Evolutionary conservation across 1,140 invertebrate species (phyloP).

Genomic region (Chironomus striatipennis): DNA sequence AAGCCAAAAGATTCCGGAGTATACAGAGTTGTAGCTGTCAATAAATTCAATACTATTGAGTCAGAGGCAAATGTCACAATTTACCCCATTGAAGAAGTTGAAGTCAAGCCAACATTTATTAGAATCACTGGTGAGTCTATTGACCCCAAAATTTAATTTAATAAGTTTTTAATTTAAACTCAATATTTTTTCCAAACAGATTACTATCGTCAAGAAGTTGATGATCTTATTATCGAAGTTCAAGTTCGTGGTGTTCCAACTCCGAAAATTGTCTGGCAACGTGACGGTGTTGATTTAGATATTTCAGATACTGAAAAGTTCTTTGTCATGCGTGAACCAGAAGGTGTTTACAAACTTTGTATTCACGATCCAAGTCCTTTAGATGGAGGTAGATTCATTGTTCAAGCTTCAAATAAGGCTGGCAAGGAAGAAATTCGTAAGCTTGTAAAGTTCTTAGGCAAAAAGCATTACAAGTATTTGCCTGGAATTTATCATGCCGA

Average conservation of each 20-base stretch:
- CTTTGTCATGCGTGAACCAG: conserved; percentile 34
- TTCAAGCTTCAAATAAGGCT: conserved; percentile 35
- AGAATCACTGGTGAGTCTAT: neutral
- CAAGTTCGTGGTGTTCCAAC: neutral
- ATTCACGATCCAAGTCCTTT: conserved; percentile 35
- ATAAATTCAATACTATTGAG: neutral
- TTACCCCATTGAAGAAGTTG: conserved; percentile 1
- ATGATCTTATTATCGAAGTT: conserved; percentile 16
- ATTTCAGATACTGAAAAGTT: conserved; percentile 31
- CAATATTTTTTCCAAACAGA: neutral
- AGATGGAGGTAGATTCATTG: conserved; percentile 37
- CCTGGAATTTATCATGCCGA: conserved; percentile 40
- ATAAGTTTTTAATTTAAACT: no score
- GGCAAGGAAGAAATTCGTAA: conserved; percentile 37
- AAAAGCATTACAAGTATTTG: conserved; percentile 37
- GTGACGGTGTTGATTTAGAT: neutral
- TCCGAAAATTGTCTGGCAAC: neutral
- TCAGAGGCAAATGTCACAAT: conserved; percentile 4
- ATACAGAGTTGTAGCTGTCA: neutral
- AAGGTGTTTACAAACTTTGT: conserved; percentile 36
- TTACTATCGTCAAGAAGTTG: conserved; percentile 5
- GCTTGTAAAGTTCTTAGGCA: conserved; percentile 35
- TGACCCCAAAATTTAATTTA: neutral
- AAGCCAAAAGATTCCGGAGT: conserved; percentile 6
- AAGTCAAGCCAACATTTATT: conserved; percentile 10